A percentile compares a stretch with the other conserved stretches of the same genome.
Conservation (phyloP, 2,888 invertebrate species). For the Cephus sareptanus region DNA sequence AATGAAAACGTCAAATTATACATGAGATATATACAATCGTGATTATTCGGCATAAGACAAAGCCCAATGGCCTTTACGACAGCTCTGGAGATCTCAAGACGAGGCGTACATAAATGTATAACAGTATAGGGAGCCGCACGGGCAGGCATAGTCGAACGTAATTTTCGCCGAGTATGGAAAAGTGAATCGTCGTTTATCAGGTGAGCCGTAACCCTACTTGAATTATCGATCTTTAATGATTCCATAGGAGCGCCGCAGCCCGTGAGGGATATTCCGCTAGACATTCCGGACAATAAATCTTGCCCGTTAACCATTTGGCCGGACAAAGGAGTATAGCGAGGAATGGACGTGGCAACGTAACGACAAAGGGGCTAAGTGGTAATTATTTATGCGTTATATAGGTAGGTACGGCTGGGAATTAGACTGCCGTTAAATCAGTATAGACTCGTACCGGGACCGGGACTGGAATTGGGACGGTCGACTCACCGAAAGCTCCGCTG, state of each 20-base stretch:
- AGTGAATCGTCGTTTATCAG: slow-evolving; percentile 3
- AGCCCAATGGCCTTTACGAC: neutral
- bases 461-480: slow-evolving; percentile 11
- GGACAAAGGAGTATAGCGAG: slow-evolving; percentile 44
- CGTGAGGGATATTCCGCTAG: slow-evolving; percentile 33
- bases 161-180: slow-evolving; percentile 1
- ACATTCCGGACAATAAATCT: slow-evolving; percentile 55
- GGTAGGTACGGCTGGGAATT: slow-evolving; percentile 43
- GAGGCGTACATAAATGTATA: neutral
- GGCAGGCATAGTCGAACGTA: neutral
- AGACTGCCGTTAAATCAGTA: slow-evolving; percentile 54
- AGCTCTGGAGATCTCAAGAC: neutral
- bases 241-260: slow-evolving; percentile 26
- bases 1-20: neutral
- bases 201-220: slow-evolving; percentile 21
- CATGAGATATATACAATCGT: neutral
- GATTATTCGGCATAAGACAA: neutral
- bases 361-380: slow-evolving; percentile 57
- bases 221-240: slow-evolving; percentile 58
- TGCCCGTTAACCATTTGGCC: slow-evolving; percentile 35
- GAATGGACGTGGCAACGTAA: slow-evolving; percentile 40
- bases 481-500: slow-evolving; percentile 31
- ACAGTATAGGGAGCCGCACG: neutral
- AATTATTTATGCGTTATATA: slow-evolving; percentile 60
- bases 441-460: slow-evolving; percentile 38